Percentiles rank a stretch among this genome's conserved stretches.
phyloP scores from a whole-genome alignment of 2,113 vertebrate genomes.

The Chaenocephalus aceratus region DNA sequence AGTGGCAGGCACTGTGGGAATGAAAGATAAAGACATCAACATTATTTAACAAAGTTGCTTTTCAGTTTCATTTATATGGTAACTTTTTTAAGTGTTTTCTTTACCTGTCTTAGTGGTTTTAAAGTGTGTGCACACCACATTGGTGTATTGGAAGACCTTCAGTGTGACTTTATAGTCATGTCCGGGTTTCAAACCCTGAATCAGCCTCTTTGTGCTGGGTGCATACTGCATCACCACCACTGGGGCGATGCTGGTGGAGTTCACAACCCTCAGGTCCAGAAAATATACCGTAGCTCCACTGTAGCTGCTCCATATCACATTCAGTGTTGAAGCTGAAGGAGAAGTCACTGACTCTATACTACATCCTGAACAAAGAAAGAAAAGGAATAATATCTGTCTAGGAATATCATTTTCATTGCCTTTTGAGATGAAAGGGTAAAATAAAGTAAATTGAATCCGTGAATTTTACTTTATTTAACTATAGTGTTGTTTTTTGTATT shows the following conservation, averaged over 20 bases:
- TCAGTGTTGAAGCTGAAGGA: slow-evolving; percentile 73
- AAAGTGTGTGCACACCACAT: slow-evolving; percentile 40
- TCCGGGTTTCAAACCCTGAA: slow-evolving; percentile 78
- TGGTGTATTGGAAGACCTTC: slow-evolving; percentile 53
- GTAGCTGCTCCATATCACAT: slow-evolving; percentile 66
- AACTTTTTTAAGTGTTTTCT: background rate
- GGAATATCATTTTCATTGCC: background rate
- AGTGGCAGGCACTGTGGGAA: slow-evolving; percentile 74
- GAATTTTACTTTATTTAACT: background rate
- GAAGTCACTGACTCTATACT: slow-evolving; percentile 71
- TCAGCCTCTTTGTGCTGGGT: slow-evolving; percentile 42
- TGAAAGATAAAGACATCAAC: slow-evolving; percentile 15
- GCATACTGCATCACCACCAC: slow-evolving; percentile 44
- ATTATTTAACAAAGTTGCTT: background rate
- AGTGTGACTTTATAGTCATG: slow-evolving; percentile 71
- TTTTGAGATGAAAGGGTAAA: background rate
- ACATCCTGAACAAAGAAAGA: slow-evolving; percentile 65
- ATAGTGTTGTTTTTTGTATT: too few species aligned
- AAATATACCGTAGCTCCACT: slow-evolving; percentile 56
- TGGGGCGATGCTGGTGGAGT: slow-evolving; percentile 60
- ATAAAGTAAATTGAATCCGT: background rate
- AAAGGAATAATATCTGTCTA: background rate
- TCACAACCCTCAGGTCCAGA: slow-evolving; percentile 69
- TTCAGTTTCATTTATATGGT: background rate
- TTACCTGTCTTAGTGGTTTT: slow-evolving; percentile 72